Base-by-base conservation (phyloP, 2,797 vertebrate species). In the Enteromius afrohamiltoni region DNA sequence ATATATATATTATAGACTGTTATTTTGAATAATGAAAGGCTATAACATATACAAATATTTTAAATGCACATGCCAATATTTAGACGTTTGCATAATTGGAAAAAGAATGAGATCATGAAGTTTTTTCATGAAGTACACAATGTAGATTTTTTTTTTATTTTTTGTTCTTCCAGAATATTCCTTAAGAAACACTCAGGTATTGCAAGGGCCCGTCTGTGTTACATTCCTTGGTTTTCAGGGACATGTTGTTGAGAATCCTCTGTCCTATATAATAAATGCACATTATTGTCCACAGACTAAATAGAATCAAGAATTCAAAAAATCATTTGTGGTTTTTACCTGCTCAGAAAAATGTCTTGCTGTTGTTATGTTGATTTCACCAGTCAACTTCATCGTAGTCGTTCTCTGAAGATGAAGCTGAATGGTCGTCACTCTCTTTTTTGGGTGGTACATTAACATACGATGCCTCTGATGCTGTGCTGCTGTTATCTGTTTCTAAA, bases 351-450 rank as follows among this genome's bases (percentile, higher is more conserved):
- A 23, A 47, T 37, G 10, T 26, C 42, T 47, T 76, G 9, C 31
- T 19, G 40, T 51, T 60, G n/a, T 49, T 6, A 6, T 16, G 40
- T 31, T 65, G 58, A 37, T 17, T 82, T 88, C 58, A 88, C 84
- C 83, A 86, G 82, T 40, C 23, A 17, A 80, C 75, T 9, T 89
- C 80, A 23, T 86, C 88, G 42, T 88, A 91, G 76, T 91, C 87
- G 29, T 40, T 76, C 19, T 86, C 83, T 40, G 88, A 86, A 21
- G 49, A 53, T 9, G n/a, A 49, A 78, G 4, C 58, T 64, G 53
- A 83, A 68, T 42, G 21, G 5, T 77, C 53, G 14, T 65, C 58
- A 1, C 4, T 34, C 1, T 87, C 76, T 19, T 51, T 62, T 42
- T 67, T 73, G 49, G 81, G 37, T 58, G 86, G 65, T 8, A 86